Evolutionary conservation across 2,113 vertebrate genomes (phyloP).

Genomic region (Montifringilla adamsi): DNA sequence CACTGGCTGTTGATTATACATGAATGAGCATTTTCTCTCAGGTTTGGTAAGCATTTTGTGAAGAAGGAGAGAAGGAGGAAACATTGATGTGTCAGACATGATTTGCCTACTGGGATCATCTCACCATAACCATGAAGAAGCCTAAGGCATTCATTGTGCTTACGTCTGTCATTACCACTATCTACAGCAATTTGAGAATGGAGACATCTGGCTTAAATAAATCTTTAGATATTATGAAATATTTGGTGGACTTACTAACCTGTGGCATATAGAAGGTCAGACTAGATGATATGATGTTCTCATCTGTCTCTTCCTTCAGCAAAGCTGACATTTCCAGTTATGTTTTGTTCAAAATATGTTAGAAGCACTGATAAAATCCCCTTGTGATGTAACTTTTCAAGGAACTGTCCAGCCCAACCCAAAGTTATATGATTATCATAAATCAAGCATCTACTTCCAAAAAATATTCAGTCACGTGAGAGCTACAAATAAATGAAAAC

Average conservation of each 20-base stretch:
- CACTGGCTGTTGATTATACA: background rate
- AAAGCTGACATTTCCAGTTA: background rate
- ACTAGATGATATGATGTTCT: background rate
- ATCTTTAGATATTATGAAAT: background rate
- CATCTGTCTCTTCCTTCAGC: background rate
- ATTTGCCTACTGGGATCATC: background rate
- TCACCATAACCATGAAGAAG: background rate
- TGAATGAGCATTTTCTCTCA: background rate
- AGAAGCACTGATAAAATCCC: background rate
- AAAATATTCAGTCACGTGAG: background rate
- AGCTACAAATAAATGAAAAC: background rate
- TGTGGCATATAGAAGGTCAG: background rate
- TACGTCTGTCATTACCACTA: background rate
- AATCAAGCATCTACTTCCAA: background rate
- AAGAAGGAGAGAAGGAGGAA: background rate
- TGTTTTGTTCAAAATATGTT: background rate
- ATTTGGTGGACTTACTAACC: background rate
- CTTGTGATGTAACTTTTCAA: background rate
- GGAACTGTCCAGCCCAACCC: background rate
- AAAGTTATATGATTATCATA: background rate
- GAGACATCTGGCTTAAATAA: background rate
- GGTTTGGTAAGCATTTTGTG: background rate
- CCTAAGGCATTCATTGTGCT: background rate
- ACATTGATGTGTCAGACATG: background rate
- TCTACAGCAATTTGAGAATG: background rate